Evolutionary conservation across 2,113 vertebrate genomes (phyloP).

Genomic region (Desmodus rotundus): DNA sequence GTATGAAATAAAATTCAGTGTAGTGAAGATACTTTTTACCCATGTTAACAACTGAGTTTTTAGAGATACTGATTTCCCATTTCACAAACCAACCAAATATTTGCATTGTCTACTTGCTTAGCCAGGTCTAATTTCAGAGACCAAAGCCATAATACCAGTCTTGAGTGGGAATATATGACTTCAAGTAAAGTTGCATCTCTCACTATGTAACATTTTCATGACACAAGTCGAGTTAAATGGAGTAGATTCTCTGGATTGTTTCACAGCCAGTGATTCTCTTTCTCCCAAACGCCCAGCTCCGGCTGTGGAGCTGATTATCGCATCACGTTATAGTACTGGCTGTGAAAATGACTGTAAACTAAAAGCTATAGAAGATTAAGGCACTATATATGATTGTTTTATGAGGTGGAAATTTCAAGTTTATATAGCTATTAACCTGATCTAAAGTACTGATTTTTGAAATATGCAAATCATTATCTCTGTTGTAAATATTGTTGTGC

Average conservation of each 20-base stretch:
- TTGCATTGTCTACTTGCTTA: not conserved
- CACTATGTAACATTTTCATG: not conserved
- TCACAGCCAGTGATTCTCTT: not conserved
- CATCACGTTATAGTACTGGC: not conserved
- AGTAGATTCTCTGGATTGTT: not conserved
- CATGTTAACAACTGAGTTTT: not conserved
- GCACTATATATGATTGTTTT: not conserved
- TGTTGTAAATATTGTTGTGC: conserved; percentile 24
- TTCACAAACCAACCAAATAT: not conserved
- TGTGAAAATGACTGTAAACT: conserved; percentile 28
- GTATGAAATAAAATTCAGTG: not conserved
- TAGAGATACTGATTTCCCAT: not conserved
- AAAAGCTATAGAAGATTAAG: conserved; percentile 20
- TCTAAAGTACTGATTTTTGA: conserved; percentile 12
- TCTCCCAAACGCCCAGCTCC: not conserved
- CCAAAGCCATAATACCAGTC: not conserved
- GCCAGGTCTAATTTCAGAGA: not conserved
- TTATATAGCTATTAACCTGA: conserved; percentile 33
- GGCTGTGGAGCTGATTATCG: not conserved
- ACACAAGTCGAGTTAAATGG: not conserved
- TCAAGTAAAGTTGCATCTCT: not conserved
- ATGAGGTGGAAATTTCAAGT: conserved; percentile 31
- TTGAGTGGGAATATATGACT: not conserved
- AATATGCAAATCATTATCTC: conserved; percentile 20
- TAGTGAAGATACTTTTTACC: not conserved